Conservation (phyloP, 2,113 vertebrate species). For the Chaetura pelagica region DNA sequence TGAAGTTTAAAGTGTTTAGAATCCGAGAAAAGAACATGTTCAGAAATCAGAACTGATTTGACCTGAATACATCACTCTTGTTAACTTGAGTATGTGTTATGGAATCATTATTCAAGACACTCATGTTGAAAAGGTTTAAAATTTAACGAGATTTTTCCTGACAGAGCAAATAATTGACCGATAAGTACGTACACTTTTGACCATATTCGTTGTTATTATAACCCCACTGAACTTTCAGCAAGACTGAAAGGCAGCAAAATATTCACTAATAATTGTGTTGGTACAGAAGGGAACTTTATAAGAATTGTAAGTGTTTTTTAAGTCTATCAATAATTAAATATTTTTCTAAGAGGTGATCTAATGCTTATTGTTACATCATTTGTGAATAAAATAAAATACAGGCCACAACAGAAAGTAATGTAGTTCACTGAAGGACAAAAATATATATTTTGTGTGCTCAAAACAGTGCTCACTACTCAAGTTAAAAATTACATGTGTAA, state of each 20-base stretch:
- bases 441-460: not conserved
- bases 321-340: not conserved
- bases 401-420: not conserved
- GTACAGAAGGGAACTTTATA: not conserved
- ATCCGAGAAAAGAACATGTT: not conserved
- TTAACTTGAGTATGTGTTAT: not conserved
- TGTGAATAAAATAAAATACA: not conserved
- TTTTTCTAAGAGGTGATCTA: not conserved
- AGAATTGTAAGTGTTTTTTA: not conserved
- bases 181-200: not conserved
- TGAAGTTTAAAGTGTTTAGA: not conserved
- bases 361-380: not conserved
- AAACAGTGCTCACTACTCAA: not conserved
- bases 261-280: not conserved
- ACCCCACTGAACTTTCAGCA: not conserved
- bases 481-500: not conserved
- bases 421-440: not conserved
- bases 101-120: not conserved
- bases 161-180: conserved; percentile 22
- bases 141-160: not conserved
- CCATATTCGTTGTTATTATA: not conserved
- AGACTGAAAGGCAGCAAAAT: not conserved
- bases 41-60: not conserved
- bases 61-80: not conserved
- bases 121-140: not conserved